Evolutionary conservation across 2,113 vertebrate genomes (phyloP), one percentile per base, ranked within the genome.

Genomic region (Genyomyrus donnyi): DNA sequence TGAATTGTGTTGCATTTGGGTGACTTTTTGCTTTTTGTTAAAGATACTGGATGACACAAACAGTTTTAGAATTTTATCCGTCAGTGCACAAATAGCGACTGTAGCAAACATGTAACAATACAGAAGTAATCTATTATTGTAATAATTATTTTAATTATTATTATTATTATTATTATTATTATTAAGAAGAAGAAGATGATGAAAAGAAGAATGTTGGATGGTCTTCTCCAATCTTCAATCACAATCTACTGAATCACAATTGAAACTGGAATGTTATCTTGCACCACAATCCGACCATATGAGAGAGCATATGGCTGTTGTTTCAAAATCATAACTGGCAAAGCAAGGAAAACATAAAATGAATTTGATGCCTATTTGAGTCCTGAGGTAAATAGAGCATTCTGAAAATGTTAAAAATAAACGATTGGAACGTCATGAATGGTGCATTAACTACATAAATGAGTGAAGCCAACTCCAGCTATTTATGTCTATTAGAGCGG

Each of bases 391-490:
- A 80, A 35, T 9, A 90, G 52, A 45, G 35, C 21, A 58, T 90
- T 42, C 52, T 85, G 9, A 70, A 90, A 90, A 48, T 39, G 39
- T 42, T 50, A 83, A 62, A 70, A 56, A 87, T 70, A 87, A 52
- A 77, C 3, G 45, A 24, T 35, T 46, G 56, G 52, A 48, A 85
- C 50, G 39, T 19, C 83, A 62, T 24, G 31, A 86, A 85, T 85
- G 89, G 42, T 45, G 8, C 42, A 58, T 86, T 90, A 90, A 90
- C 83, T 87, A 74, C n/a, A 87, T 87, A 35, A 90, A 50, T 87
- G 85, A 85, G 58, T 52, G 53, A 87, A 39, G 49, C 52, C 24
- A 58, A 85, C 85, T 45, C 31, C 21, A 70, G 85, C 58, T 87
- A 87, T 90, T 70, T 42, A 8, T 8, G 46, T 77, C 27, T 87